Evolutionary conservation across 1,140 invertebrate genomes (phyloP), one percentile per base, ranked within the genome.

Genomic region (Eurosta solidaginis): DNA sequence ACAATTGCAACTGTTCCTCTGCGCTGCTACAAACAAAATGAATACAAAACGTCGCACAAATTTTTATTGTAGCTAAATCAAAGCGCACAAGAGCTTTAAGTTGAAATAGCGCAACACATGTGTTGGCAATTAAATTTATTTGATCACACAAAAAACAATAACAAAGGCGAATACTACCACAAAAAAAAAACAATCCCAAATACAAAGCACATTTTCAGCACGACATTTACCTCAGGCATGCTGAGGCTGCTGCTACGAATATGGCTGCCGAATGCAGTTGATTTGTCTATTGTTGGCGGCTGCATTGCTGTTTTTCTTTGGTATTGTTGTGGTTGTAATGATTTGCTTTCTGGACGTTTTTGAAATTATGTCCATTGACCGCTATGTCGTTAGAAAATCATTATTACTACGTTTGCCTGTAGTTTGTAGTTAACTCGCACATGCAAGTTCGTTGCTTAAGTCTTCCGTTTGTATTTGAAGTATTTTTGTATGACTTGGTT

Each of bases 1-100:
- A 74, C 42, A 45, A 74, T 44, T 45, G 40, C 73, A 47, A 74
- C 73, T 74, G 73, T 74, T 74, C 42, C 45, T 44, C 73, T 74
- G 73, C 73, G 44, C 73, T 27, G 73, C 27, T 20, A 27, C 40
- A 74, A 47, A 45, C 73, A 74, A 74, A 74, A 47, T 74, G 73
- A 47, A 45, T 47, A 27, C 73, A 74, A 47, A 25, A 10, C 17
- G 5, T 10, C 3, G 17, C 45, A 47, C 42, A 74, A 33, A 74
- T 47, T 45, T 74, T 6, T 45, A 47, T 74, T 74, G 27, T 74
- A 74, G 73, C 44, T 42, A 44, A 47, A 29, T 9, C 63, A 40
- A 68, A 29, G 17, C 63, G 22, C n/a, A n/a, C n/a, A n/a, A n/a
- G n/a, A n/a, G n/a, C n/a, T n/a, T n/a, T n/a, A n/a, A n/a, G n/a